Conservation (phyloP, 2,888 invertebrate genomes). For the Metacarcinus magister region DNA sequence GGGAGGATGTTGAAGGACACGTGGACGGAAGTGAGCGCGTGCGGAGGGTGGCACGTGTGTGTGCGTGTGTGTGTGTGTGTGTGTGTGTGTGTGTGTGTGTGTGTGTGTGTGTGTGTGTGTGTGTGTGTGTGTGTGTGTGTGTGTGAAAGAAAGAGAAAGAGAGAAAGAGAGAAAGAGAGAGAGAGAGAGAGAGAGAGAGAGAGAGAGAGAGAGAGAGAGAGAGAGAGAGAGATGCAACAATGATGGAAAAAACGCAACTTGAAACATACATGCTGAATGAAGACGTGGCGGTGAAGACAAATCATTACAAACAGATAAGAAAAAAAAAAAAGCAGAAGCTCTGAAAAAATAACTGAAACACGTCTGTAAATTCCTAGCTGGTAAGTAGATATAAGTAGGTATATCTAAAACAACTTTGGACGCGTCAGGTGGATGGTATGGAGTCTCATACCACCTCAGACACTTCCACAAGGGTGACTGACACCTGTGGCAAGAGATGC, state of each 20-base stretch:
- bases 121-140: background rate
- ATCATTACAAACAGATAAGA: background rate
- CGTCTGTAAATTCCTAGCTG: background rate
- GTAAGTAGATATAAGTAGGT: too few species aligned
- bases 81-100: background rate
- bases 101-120: background rate
- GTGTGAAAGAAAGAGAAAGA: constrained; percentile 20
- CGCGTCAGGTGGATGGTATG: too few species aligned
- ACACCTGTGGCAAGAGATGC: background rate
- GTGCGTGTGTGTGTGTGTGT: background rate
- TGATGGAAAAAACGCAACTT: background rate
- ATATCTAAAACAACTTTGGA: too few species aligned
- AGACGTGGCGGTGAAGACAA: background rate
- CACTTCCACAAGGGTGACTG: background rate
- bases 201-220: constrained; percentile 11
- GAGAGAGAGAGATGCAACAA: background rate
- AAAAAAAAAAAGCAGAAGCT: background rate
- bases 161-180: constrained; percentile 39
- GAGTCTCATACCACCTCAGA: background rate
- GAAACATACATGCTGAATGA: background rate
- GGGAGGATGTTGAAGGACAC: background rate
- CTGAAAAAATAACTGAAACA: background rate
- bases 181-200: constrained; percentile 39
- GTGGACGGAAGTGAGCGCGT: constrained; percentile 7
- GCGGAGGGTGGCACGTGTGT: background rate